These are phyloP conservation scores for Oryzias javanicus DNA, from an alignment of 2,113 vertebrate species.

Conservation along the genomic window DNA sequence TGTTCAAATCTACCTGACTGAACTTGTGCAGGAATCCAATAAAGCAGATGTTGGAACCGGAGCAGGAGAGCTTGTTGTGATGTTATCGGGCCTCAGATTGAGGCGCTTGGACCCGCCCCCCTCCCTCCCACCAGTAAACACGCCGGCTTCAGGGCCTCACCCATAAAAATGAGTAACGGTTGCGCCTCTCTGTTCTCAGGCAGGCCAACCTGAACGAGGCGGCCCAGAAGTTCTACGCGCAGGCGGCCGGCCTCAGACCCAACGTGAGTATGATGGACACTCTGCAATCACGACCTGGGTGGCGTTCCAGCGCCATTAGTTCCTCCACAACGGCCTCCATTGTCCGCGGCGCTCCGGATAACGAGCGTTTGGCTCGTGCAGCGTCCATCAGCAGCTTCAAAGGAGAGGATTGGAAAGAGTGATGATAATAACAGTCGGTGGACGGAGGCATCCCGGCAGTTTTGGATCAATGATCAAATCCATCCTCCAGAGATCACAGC, in stretches of 20 bases:
- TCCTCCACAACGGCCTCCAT: conserved; percentile 45
- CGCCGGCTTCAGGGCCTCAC: conserved; percentile 58
- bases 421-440: conserved; percentile 61
- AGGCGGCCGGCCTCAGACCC: conserved; percentile 90
- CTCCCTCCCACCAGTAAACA: conserved; percentile 50
- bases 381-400: conserved; percentile 71
- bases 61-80: conserved; percentile 35
- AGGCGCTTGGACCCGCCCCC: conserved; percentile 16
- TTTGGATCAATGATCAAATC: conserved; percentile 40
- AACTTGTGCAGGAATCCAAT: conserved; percentile 2
- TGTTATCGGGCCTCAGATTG: conserved; percentile 34
- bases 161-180: conserved; percentile 71
- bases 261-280: conserved; percentile 84
- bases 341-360: conserved; percentile 40
- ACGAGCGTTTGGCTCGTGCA: conserved; percentile 36
- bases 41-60: conserved; percentile 44
- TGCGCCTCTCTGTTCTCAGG: conserved; percentile 74
- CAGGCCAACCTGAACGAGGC: conserved; percentile 97
- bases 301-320: conserved; percentile 39
- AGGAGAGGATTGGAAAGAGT: conserved; percentile 55
- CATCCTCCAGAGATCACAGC: conserved; percentile 29
- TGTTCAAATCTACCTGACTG: conserved; percentile 1
- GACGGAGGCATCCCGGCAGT: conserved; percentile 30
- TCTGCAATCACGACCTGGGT: conserved; percentile 31
- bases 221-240: conserved; percentile 92